Base-by-base conservation (phyloP, 2,113 vertebrate genomes). In the Hippocampus comes region DNA sequence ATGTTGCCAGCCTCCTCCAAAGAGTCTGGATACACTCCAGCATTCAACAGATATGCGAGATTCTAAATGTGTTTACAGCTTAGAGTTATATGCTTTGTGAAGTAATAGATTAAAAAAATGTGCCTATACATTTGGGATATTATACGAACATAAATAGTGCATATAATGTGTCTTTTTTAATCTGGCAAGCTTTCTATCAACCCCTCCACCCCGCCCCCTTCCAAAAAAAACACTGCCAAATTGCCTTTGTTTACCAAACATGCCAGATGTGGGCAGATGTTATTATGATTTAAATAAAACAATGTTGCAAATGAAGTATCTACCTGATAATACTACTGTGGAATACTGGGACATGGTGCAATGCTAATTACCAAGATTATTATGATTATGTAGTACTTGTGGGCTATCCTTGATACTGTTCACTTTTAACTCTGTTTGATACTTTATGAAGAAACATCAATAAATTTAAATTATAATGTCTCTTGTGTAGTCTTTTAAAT, bases 1-100 rank as follows among this genome's bases (percentile, higher is more conserved):
- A 92, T 99, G 81, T 91, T 99, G 30, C 94, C 94, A 0, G 93
- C 93, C 0, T 51, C 87, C 0, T 95, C 91, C 57, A 89, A 81
- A 80, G 86, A 85, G 9, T 70, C 86, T 43, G 74, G 67, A 21
- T 85, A 85, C 66, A 68, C 75, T 41, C 49, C 87, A 9, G 12
- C 23, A 0, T 88, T 89, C 77, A 84, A 72, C 49, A 84, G 46
- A 83, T 88, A 72, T 68, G 68, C 77, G 57, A 79, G 74, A 71
- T 89, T 86, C 72, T 90, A 91, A 81, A 82, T 48, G 17, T 67
- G 81, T 89, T 90, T 90, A 89, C 78, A 76, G 43, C 65, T 66
- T 74, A n/a, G 42, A 76, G 71, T 67, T 78, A 55, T 75, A 30
- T 65, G 46, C 23, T 82, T 70, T 76, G 43, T 63, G 27, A 46